These are phyloP conservation scores for Delichon dasypus DNA, from an alignment of 2,797 vertebrate genomes.

Conservation along the genomic window DNA sequence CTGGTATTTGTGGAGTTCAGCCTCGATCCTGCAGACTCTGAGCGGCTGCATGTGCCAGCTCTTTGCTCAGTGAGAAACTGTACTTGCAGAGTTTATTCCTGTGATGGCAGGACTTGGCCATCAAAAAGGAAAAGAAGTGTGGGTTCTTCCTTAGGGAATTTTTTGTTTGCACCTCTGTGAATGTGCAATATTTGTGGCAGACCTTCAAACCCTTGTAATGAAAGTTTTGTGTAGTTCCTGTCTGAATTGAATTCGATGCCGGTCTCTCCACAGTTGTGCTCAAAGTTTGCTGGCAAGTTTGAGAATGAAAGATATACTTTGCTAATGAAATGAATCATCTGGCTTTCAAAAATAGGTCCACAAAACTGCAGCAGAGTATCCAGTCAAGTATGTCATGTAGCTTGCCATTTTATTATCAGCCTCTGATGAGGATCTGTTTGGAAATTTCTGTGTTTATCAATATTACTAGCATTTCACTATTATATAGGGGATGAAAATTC, in stretches of 20 bases:
- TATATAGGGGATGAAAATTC: not conserved
- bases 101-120: not conserved
- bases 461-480: not conserved
- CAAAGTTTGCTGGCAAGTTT: not conserved
- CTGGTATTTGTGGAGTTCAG: not conserved
- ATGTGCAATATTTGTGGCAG: too few relatives aligned
- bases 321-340: not conserved
- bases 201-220: not conserved
- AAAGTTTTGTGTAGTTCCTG: not conserved
- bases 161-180: not conserved
- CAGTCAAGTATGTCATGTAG: not conserved
- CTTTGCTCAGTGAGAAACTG: not conserved
- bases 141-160: not conserved
- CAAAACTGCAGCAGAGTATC: not conserved
- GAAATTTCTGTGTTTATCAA: not conserved
- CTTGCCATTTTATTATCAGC: not conserved
- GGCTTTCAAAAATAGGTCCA: not conserved
- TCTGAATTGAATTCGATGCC: not conserved
- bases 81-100: not conserved
- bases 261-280: not conserved
- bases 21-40: not conserved
- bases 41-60: not conserved
- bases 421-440: not conserved
- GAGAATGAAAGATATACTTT: not conserved
- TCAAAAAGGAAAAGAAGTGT: not conserved